A percentile compares a stretch with the other conserved stretches of the same genome.
Conservation (phyloP, 2,113 vertebrate species). For the Lathamus discolor region DNA sequence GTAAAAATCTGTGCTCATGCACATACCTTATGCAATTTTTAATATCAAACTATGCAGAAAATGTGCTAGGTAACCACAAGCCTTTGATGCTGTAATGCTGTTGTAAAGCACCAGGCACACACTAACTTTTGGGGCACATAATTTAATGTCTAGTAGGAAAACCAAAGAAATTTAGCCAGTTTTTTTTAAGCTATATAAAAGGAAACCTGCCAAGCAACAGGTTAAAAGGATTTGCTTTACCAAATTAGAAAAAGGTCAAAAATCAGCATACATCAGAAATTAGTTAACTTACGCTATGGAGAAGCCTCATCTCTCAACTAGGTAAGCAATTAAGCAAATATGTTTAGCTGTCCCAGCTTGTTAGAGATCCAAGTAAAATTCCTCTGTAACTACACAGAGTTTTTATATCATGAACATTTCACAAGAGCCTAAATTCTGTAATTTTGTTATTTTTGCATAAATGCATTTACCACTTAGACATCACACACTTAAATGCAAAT, state of each 20-base stretch:
- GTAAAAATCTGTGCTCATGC: neutral
- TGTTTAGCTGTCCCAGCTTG: neutral
- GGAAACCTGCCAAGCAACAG: neutral
- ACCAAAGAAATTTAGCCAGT: neutral
- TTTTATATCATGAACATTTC: neutral
- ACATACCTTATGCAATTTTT: neutral
- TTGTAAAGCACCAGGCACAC: neutral
- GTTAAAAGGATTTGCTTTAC: neutral
- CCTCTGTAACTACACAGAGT: neutral
- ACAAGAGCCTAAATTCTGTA: neutral
- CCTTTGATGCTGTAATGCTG: neutral
- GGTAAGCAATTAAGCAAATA: neutral
- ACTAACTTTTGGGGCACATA: neutral
- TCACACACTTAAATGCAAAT: neutral
- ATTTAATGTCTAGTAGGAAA: neutral
- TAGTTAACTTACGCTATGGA: neutral
- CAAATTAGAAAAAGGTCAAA: neutral
- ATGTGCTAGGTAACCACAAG: neutral
- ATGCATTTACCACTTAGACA: neutral
- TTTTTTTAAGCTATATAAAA: neutral
- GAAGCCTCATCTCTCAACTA: neutral
- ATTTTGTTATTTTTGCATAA: neutral
- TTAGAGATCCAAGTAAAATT: neutral
- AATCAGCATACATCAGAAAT: neutral
- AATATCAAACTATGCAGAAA: neutral